Evolutionary conservation across 1,140 invertebrate genomes (phyloP), one percentile per base, ranked within the genome.

Genomic region (Euwallacea fornicatus): DNA sequence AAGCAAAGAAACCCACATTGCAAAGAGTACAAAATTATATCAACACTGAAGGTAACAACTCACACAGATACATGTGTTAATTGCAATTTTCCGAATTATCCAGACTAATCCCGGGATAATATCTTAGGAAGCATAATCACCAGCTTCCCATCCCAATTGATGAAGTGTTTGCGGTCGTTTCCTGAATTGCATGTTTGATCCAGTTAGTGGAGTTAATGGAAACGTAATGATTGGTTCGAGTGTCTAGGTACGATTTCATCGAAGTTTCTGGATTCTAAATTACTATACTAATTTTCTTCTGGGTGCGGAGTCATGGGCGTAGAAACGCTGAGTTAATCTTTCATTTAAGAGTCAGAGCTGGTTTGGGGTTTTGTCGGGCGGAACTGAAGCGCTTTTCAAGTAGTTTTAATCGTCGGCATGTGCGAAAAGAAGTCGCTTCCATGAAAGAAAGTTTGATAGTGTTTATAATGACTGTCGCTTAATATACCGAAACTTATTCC

Each of bases 201-300:
- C 75, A 76, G 76, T 78, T 78, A 78, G 75, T 70, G 56, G 69
- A 74, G 75, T 76, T 78, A 78, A 78, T 77, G 69, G 73, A 77
- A 77, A 73, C 73, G 75, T 75, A 78, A 75, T 75, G 73, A 74
- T 68, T 74, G 69, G 73, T 71, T 74, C 69, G 68, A 71, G 72
- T 62, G 21, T 33, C 21, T 33, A 73, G 60, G 71, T 69, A 73
- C 66, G 63, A 66, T 73, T 73, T 59, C 62, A 73, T 73, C 64
- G 4, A 50, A 66, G 41, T 65, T 43, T 47, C 47, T 54, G 42
- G 70, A 44, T 43, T 66, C 72, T 61, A 73, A 70, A 69, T 73
- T 60, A 50, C 54, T 68, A 44, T 15, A 11, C 62, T 63, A 41
- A 13, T 66, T 58, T 58, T 44, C 64, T 60, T 61, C 55, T 60